Conservation (phyloP, 2,797 vertebrate genomes). For the Ciconia nigra region DNA sequence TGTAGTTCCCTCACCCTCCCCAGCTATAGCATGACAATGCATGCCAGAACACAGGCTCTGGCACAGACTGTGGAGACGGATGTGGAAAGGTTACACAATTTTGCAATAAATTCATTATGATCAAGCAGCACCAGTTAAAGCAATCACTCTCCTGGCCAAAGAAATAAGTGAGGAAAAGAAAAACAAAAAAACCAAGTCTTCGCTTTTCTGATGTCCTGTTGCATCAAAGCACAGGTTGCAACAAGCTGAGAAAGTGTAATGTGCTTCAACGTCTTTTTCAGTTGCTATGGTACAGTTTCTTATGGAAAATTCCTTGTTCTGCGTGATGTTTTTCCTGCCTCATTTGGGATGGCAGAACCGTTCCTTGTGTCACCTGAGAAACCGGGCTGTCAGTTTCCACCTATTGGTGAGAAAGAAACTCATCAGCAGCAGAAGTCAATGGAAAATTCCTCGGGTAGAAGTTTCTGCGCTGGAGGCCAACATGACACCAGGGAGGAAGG, state of each 20-base stretch:
- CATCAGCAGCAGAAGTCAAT: slow-evolving; percentile 66
- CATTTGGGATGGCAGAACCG: slow-evolving; percentile 69
- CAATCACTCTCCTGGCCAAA: slow-evolving; percentile 47
- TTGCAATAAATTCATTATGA: slow-evolving; percentile 44
- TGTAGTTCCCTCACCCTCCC: background rate
- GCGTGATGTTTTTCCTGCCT: slow-evolving; percentile 66
- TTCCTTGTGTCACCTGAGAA: slow-evolving; percentile 70
- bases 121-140: slow-evolving; percentile 55
- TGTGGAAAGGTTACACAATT: slow-evolving; percentile 49
- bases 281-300: slow-evolving; percentile 69
- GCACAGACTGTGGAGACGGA: background rate
- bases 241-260: slow-evolving; percentile 63
- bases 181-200: slow-evolving; percentile 35
- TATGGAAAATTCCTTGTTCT: slow-evolving; percentile 70
- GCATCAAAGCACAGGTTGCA: slow-evolving; percentile 64
- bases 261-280: slow-evolving; percentile 68
- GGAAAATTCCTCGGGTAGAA: slow-evolving; percentile 47
- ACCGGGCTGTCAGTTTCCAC: slow-evolving; percentile 70
- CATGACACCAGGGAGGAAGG: background rate
- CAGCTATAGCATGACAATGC: slow-evolving; percentile 14
- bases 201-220: slow-evolving; percentile 65
- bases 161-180: slow-evolving; percentile 25
- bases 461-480: slow-evolving; percentile 53
- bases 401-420: slow-evolving; percentile 73
- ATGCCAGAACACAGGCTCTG: slow-evolving; percentile 13